Conservation (phyloP, 2,888 invertebrate species). For the Crepidodera aurea region DNA sequence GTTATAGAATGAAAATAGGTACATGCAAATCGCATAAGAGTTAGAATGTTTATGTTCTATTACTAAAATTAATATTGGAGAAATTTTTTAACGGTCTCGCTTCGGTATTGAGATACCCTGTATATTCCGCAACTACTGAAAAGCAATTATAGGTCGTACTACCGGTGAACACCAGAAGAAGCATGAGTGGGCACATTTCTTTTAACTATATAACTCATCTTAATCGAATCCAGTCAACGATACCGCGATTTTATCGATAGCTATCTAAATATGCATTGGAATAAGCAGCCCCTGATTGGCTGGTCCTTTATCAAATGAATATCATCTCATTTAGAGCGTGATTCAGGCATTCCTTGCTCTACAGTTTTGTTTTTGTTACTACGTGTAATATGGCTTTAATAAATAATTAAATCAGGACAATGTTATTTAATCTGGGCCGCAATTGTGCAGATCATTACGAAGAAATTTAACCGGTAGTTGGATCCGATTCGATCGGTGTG, state of each 20-base stretch:
- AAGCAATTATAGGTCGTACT: conserved; percentile 53
- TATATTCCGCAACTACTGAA: conserved; percentile 20
- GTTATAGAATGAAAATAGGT: too few relatives aligned
- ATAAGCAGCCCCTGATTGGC: conserved; percentile 57
- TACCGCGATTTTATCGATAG: conserved; percentile 55
- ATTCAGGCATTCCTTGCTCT: conserved; percentile 48
- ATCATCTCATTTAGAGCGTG: conserved; percentile 55
- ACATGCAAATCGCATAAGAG: too few relatives aligned
- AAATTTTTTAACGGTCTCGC: too few relatives aligned
- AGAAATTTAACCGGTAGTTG: conserved; percentile 36
- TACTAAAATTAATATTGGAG: too few relatives aligned
- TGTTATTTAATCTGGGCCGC: conserved; percentile 30
- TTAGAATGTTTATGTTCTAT: too few relatives aligned
- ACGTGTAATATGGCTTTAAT: conserved; percentile 25
- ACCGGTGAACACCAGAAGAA: conserved; percentile 55
- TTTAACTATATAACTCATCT: conserved; percentile 54
- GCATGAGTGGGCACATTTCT: conserved; percentile 57
- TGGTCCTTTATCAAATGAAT: conserved; percentile 53
- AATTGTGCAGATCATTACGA: conserved; percentile 29
- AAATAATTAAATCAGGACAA: conserved; percentile 44
- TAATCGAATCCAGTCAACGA: conserved; percentile 58
- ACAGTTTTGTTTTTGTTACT: conserved; percentile 24
- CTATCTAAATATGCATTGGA: conserved; percentile 58
- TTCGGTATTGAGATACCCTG: too few relatives aligned
- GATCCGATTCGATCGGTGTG: conserved; percentile 20